Percentiles rank a stretch among this genome's conserved stretches.
Evolutionary conservation across 2,888 invertebrate genomes (phyloP).

Genomic region (Electrophaes corylata): DNA sequence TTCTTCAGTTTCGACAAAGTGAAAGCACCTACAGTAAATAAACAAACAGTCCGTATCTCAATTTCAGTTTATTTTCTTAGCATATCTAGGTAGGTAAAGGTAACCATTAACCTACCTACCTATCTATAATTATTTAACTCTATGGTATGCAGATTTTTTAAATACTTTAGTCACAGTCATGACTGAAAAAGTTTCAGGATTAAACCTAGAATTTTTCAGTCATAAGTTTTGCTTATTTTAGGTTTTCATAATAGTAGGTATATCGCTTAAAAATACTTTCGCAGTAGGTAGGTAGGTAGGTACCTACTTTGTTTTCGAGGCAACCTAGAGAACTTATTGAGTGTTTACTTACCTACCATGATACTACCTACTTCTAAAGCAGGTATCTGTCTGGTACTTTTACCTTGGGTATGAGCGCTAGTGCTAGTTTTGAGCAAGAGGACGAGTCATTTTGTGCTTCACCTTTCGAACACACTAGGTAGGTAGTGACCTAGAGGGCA

Average conservation of each 20-base stretch:
- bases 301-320: constrained; percentile 25
- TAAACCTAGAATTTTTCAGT: constrained; percentile 73
- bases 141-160: constrained; percentile 14
- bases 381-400: no score
- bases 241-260: neutral
- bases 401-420: neutral
- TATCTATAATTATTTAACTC: no score
- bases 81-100: neutral
- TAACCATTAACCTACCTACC: no score
- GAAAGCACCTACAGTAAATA: no score
- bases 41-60: no score
- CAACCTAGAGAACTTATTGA: constrained; percentile 17
- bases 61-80: neutral
- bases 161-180: constrained; percentile 63
- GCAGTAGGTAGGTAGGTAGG: no score
- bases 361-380: neutral
- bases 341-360: constrained; percentile 11
- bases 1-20: no score
- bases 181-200: constrained; percentile 74
- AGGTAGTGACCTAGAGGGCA: no score
- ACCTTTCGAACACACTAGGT: neutral
- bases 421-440: no score
- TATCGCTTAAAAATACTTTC: no score
- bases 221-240: constrained; percentile 65
- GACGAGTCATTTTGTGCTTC: neutral